A percentile compares a stretch with the other conserved stretches of the same genome.
These are phyloP conservation scores for Arge pagana DNA, from an alignment of 2,888 invertebrate species.

Conservation along the genomic window DNA sequence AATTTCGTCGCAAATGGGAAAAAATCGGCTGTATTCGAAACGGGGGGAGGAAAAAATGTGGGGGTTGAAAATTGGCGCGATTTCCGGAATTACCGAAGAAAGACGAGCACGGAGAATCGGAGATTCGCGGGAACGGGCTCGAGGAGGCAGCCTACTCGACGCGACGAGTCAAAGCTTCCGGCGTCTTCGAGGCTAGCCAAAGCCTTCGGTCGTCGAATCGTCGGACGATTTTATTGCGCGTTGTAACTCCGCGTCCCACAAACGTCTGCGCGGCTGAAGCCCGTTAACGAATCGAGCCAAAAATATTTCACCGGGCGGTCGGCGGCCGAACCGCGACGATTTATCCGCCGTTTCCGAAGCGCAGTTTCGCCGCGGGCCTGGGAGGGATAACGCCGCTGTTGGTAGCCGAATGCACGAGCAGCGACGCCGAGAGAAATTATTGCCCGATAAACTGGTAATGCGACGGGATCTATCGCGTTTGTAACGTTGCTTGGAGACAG, in stretches of 20 bases:
- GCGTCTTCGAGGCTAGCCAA: constrained; percentile 22
- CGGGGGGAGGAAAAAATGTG: too few species aligned
- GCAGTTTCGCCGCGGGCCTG: too few species aligned
- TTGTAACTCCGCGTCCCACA: not conserved
- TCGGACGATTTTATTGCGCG: constrained; percentile 18
- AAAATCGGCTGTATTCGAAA: too few species aligned
- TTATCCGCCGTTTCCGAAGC: not conserved
- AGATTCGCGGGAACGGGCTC: too few species aligned
- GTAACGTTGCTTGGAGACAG: not conserved
- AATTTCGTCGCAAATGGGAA: too few species aligned
- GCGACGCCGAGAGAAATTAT: constrained; percentile 16
- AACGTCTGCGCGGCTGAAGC: constrained; percentile 9
- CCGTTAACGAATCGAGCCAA: constrained; percentile 37
- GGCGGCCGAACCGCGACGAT: not conserved
- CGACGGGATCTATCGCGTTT: constrained; percentile 17
- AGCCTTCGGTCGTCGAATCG: constrained; percentile 2
- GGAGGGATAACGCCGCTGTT: too few species aligned
- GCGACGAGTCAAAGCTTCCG: too few species aligned
- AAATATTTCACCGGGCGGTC: constrained; percentile 28
- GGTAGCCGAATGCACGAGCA: constrained; percentile 8
- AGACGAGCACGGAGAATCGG: too few species aligned
- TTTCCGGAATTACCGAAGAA: too few species aligned
- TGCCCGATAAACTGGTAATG: constrained; percentile 20
- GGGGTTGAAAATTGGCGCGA: too few species aligned
- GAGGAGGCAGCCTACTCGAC: too few species aligned